Percentiles rank a stretch among this genome's conserved stretches.
These are phyloP conservation scores for Yponomeuta plumbellus DNA, from an alignment of 2,888 invertebrate species.

Conservation along the genomic window DNA sequence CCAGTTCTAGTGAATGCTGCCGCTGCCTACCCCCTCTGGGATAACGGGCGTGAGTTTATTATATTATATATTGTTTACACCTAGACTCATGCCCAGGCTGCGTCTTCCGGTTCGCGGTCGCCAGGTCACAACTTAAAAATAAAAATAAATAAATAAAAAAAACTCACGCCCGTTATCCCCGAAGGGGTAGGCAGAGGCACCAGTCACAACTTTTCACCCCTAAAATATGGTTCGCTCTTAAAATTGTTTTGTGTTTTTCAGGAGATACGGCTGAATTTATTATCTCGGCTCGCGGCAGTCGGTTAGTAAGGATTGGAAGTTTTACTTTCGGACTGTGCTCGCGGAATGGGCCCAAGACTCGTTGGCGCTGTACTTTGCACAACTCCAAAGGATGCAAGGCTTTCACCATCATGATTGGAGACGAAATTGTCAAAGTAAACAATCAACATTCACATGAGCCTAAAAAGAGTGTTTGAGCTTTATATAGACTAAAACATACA, in stretches of 20 bases:
- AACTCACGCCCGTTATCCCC: too few species aligned
- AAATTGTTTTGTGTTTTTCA: not conserved
- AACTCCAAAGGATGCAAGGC: conserved; percentile 22
- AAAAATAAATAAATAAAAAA: too few species aligned
- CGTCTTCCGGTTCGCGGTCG: too few species aligned
- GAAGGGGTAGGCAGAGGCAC: too few species aligned
- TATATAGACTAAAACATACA: not conserved
- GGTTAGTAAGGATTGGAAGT: not conserved
- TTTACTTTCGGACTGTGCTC: not conserved
- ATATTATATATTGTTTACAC: too few species aligned
- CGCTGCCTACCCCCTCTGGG: too few species aligned
- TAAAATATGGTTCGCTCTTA: not conserved
- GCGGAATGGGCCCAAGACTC: conserved; percentile 18
- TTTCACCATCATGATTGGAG: not conserved
- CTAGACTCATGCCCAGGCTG: too few species aligned
- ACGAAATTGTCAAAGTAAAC: not conserved
- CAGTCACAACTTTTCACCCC: too few species aligned
- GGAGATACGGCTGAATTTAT: not conserved
- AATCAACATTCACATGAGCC: not conserved
- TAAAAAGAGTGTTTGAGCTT: not conserved
- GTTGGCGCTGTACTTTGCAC: conserved; percentile 26
- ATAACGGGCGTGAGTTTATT: too few species aligned
- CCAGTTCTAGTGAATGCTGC: too few species aligned
- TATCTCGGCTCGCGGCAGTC: not conserved
- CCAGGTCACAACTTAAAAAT: too few species aligned